Conservation (phyloP, 2,888 invertebrate species). For the Nomada ruficornis region DNA sequence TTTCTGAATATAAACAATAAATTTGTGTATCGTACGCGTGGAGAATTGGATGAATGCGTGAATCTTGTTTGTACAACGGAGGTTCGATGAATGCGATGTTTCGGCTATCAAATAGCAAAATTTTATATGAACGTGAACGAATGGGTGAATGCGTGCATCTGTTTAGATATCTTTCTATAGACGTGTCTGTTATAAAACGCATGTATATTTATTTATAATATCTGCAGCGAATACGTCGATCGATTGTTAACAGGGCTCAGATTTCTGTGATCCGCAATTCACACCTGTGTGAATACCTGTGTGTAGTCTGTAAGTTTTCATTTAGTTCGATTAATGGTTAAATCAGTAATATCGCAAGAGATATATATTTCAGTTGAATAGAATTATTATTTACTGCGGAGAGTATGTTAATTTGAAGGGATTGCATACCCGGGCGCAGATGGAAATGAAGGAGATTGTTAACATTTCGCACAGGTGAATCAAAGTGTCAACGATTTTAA, state of each 20-base stretch:
- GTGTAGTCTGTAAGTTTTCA: not conserved
- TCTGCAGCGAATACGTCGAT: conserved; percentile 67
- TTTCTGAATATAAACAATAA: conserved; percentile 58
- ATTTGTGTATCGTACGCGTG: conserved; percentile 49
- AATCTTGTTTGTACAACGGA: conserved; percentile 42
- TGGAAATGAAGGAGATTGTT: not conserved
- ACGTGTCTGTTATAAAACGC: conserved; percentile 68
- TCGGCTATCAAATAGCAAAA: conserved; percentile 73
- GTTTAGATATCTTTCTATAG: conserved; percentile 62
- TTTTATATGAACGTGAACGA: conserved; percentile 66
- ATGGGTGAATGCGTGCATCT: conserved; percentile 3
- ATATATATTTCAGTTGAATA: not conserved
- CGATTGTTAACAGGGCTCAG: conserved; percentile 66
- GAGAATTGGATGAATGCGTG: conserved; percentile 49
- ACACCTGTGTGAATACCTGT: not conserved
- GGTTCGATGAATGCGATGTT: conserved; percentile 55
- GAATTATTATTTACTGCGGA: conserved; percentile 1
- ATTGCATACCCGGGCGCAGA: not conserved
- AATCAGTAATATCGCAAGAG: not conserved
- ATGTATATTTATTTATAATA: conserved; percentile 74
- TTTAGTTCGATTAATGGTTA: not conserved
- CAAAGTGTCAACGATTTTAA: not conserved
- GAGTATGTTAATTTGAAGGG: not conserved
- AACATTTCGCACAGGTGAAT: not conserved
- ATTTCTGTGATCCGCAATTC: conserved; percentile 42